Conservation (phyloP, 1,140 invertebrate genomes). For the Drosophila mojavensis region DNA sequence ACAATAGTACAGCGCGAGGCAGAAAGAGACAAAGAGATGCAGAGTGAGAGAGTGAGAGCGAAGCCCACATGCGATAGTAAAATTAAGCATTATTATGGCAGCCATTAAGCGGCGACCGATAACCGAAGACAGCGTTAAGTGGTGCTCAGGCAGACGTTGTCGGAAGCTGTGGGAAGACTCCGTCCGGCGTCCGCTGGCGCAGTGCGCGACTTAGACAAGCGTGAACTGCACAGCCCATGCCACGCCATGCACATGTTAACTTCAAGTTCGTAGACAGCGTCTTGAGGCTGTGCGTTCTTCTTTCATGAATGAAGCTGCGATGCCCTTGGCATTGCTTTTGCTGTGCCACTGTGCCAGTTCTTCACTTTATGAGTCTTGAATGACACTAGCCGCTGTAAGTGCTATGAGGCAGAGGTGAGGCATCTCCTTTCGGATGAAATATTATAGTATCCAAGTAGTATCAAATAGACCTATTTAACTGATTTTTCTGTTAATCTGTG, state of each 20-base stretch:
- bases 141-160: constrained; percentile 52
- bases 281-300: constrained; percentile 42
- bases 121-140: constrained; percentile 50
- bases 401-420: too few species aligned
- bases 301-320: constrained; percentile 70
- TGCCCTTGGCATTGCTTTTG: constrained; percentile 11
- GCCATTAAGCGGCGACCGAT: constrained; percentile 59
- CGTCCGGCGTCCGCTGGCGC: not conserved
- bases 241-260: constrained; percentile 8
- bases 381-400: too few species aligned
- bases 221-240: constrained; percentile 24
- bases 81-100: constrained; percentile 81
- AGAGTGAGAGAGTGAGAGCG: not conserved
- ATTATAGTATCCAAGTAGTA: too few species aligned
- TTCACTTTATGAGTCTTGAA: constrained; percentile 21
- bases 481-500: constrained; percentile 26
- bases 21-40: not conserved
- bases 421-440: too few species aligned
- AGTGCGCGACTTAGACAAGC: constrained; percentile 62
- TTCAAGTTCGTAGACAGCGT: constrained; percentile 21
- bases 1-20: constrained; percentile 4
- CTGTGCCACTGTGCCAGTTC: constrained; percentile 31
- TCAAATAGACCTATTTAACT: not conserved
- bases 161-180: constrained; percentile 62
- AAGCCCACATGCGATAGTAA: constrained; percentile 69